Percentiles rank a stretch among this genome's conserved stretches.
These are phyloP conservation scores for Anoplophora glabripennis DNA, from an alignment of 1,140 invertebrate genomes.

Conservation along the genomic window DNA sequence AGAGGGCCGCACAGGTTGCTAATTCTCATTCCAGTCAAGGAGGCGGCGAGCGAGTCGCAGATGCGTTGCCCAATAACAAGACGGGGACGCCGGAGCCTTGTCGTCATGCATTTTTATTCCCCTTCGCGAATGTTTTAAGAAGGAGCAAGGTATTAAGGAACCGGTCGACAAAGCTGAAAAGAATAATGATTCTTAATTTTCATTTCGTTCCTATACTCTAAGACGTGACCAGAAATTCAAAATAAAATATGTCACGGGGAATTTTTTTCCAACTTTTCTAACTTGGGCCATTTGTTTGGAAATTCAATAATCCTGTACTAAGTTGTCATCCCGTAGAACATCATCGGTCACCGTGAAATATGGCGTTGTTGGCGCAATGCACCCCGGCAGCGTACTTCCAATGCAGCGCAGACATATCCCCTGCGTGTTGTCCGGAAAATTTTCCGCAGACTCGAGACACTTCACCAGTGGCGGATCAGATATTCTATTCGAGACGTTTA, in stretches of 20 bases:
- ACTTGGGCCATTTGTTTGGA: slow-evolving; percentile 47
- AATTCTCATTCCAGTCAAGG: slow-evolving; percentile 37
- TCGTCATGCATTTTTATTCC: slow-evolving; percentile 40
- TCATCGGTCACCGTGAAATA: slow-evolving; percentile 48
- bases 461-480: too few species aligned
- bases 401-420: too few species aligned
- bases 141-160: slow-evolving; percentile 46
- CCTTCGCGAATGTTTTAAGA: slow-evolving; percentile 46
- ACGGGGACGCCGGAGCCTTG: slow-evolving; percentile 28
- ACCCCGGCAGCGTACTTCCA: too few species aligned
- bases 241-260: slow-evolving; percentile 43
- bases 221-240: slow-evolving; percentile 47
- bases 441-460: too few species aligned
- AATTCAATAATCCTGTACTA: slow-evolving; percentile 49
- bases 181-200: slow-evolving; percentile 52
- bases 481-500: too few species aligned
- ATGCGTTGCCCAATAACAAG: slow-evolving; percentile 45
- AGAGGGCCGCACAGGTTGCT: slow-evolving; percentile 20
- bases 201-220: slow-evolving; percentile 49
- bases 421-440: too few species aligned
- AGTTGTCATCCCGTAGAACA: slow-evolving; percentile 46
- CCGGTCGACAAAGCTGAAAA: slow-evolving; percentile 48
- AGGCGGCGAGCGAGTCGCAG: slow-evolving; percentile 38
- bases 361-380: slow-evolving; percentile 18
- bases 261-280: slow-evolving; percentile 44